Evolutionary conservation across 2,888 invertebrate genomes (phyloP).

Genomic region (Drosophila falleni): DNA sequence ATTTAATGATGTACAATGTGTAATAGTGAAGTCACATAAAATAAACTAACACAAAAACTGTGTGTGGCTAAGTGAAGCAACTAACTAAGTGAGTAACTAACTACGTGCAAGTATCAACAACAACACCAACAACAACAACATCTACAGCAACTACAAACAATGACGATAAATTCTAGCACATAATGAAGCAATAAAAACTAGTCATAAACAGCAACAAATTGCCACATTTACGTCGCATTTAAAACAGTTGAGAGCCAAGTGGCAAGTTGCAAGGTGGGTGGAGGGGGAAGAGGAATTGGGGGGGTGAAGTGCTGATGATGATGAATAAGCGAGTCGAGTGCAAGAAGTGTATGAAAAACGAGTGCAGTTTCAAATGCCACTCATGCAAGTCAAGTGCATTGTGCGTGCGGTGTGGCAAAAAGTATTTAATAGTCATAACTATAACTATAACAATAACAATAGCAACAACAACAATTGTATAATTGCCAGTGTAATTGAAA

Average conservation of each 20-base stretch:
- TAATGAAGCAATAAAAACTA: conserved; percentile 45
- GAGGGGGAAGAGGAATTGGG: neutral
- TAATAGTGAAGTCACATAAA: neutral
- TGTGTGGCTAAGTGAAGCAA: neutral
- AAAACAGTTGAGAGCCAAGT: conserved; percentile 5
- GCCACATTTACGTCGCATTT: conserved; percentile 33
- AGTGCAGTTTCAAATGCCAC: conserved; percentile 44
- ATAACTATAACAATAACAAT: conserved; percentile 1
- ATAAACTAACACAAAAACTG: neutral
- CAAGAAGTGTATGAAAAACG: conserved; percentile 20
- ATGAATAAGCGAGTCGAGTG: conserved; percentile 29
- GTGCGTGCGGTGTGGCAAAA: conserved; percentile 32
- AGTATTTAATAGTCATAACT: conserved; percentile 10
- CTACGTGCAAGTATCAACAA: conserved; percentile 2
- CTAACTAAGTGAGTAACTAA: conserved; percentile 14
- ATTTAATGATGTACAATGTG: conserved; percentile 2
- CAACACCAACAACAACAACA: conserved; percentile 1
- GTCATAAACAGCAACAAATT: conserved; percentile 38
- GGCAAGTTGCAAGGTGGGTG: neutral
- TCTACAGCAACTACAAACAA: conserved; percentile 4
- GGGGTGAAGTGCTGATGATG: conserved; percentile 10
- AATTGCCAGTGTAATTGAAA: conserved; percentile 14
- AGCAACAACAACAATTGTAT: conserved; percentile 2
- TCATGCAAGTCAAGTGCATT: conserved; percentile 46
- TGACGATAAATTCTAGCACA: conserved; percentile 26